Conservation (phyloP, 2,113 vertebrate genomes). For the Panurus biarmicus region DNA sequence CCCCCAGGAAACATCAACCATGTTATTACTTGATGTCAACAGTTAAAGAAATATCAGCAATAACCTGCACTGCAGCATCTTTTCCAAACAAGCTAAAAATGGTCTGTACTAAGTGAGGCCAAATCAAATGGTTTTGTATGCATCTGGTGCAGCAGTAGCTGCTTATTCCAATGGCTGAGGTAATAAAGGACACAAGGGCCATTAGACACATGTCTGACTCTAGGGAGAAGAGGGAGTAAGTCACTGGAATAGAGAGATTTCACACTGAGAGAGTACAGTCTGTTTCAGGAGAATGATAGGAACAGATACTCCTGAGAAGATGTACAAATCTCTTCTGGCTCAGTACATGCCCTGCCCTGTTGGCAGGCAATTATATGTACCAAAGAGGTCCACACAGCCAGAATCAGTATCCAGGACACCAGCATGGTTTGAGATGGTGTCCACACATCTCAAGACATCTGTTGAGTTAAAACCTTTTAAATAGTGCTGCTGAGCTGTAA, state of each 20-base stretch:
- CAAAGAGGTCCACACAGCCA: not conserved
- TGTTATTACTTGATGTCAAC: not conserved
- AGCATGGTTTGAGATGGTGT: not conserved
- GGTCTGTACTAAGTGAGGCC: not conserved
- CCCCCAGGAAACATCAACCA: slow-evolving; percentile 14
- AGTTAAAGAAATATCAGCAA: not conserved
- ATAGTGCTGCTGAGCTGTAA: not conserved
- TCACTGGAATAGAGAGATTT: not conserved
- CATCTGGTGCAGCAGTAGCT: not conserved
- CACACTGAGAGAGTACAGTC: not conserved
- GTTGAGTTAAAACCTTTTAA: slow-evolving; percentile 28
- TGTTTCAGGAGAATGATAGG: not conserved
- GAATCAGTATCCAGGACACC: not conserved
- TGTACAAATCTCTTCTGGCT: not conserved
- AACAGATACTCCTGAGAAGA: not conserved
- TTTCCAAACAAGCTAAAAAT: not conserved
- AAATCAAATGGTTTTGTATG: not conserved
- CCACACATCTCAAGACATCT: not conserved
- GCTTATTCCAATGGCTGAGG: not conserved
- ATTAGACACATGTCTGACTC: not conserved
- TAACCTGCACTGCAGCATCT: not conserved
- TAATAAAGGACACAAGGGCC: not conserved
- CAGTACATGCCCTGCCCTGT: not conserved
- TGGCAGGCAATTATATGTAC: not conserved
- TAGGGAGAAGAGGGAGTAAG: not conserved